Evolutionary conservation across 2,888 invertebrate genomes (phyloP), one percentile per base, ranked within the genome.

Genomic region (Cerceris rybyensis): DNA sequence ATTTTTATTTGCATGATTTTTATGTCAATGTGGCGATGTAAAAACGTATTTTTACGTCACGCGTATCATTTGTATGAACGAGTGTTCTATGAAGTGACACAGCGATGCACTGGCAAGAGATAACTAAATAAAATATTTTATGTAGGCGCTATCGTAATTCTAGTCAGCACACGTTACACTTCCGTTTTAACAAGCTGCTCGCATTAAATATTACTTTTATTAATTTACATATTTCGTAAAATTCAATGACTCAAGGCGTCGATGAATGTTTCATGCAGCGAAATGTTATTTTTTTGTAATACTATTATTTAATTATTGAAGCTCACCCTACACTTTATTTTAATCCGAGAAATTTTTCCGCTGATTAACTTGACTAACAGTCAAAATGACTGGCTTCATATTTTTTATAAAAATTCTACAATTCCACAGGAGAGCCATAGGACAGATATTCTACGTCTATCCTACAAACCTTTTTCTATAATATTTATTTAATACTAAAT

Each of bases 71-170:
- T 50, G 46, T 46, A 9, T 6, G 50, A 50, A 50, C n/a, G n/a
- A n/a, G 54, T 39, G 55, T 69, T n/a, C 46, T 41, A 54, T 39
- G 39, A 41, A 54, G 7, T 39, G 69, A 69, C 41, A 49, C 63
- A 6, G 8, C 43, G 50, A 14, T 41, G 7, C 50, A 42, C 49
- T 13, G 17, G 46, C 50, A 50, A 57, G 50, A 75, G 68, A 71
- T 64, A 75, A 65, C 17, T 28, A 58, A 46, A 7, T 17, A 11
- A 74, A 63, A 59, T 50, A 41, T 52, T 66, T 52, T 74, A 69
- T 65, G 49, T 66, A 61, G 70, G 77, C 65, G 43, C 7, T 76
- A 70, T 77, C 77, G 60, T 70, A 60, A 75, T 65, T 75, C 69
- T 65, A 13, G 60, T 28, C 9, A 4, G 39, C 0, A 11, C 41